Percentiles rank a stretch among this genome's conserved stretches.
Evolutionary conservation across 2,888 invertebrate species (phyloP).

Genomic region (Athrips mouffetella): DNA sequence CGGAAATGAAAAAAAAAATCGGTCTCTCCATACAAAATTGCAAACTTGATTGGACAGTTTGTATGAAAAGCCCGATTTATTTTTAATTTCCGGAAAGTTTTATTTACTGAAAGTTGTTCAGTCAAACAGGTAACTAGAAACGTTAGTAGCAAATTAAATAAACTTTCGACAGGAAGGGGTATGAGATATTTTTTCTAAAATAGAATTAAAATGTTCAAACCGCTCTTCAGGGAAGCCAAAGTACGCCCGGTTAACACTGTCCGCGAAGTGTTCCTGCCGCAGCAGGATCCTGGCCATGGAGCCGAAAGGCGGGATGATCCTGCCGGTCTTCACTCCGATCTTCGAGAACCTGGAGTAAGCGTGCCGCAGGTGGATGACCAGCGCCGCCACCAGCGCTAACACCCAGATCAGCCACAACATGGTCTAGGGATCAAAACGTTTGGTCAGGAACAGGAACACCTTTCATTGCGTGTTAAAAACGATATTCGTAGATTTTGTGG

Average conservation of each 20-base stretch:
- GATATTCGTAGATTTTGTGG: too few species aligned
- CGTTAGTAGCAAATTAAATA: not conserved
- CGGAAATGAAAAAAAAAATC: too few species aligned
- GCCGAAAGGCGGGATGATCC: not conserved
- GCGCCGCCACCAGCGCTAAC: constrained; percentile 25
- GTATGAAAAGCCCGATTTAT: too few species aligned
- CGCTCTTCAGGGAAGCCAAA: constrained; percentile 42
- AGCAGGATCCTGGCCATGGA: constrained; percentile 32
- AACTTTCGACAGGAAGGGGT: not conserved
- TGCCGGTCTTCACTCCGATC: not conserved
- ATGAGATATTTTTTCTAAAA: constrained; percentile 4
- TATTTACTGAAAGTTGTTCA: too few species aligned
- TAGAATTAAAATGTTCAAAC: constrained; percentile 32
- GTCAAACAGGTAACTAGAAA: too few species aligned
- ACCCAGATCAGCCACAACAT: constrained; percentile 37
- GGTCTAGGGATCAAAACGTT: constrained; percentile 23
- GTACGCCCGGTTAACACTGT: constrained; percentile 32
- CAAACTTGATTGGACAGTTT: too few species aligned
- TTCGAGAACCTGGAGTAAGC: constrained; percentile 34
- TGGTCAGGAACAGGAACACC: too few species aligned
- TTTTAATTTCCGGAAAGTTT: too few species aligned
- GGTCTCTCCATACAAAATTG: too few species aligned
- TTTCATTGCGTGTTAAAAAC: too few species aligned
- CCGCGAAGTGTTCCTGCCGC: constrained; percentile 29
- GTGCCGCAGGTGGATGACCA: constrained; percentile 35